Conservation (phyloP, 1,140 invertebrate genomes). For the Trachelipus rathkii region DNA sequence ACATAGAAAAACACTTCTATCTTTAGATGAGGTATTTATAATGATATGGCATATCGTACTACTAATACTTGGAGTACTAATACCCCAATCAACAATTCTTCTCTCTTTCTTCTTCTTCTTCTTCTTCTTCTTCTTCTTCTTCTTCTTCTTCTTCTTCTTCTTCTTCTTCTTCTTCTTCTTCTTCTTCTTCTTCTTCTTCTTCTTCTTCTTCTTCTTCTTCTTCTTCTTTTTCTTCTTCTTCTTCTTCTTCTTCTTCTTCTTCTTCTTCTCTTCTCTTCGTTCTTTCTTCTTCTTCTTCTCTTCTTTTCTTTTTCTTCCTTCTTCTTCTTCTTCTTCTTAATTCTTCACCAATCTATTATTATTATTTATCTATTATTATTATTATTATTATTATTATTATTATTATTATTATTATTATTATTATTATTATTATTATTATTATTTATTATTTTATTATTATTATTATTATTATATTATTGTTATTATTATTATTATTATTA, state of each 20-base stretch:
- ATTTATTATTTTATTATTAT: too few species aligned
- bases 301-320: not conserved
- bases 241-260: not conserved
- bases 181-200: not conserved
- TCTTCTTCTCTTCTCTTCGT: not conserved
- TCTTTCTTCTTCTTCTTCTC: too few species aligned
- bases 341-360: too few species aligned
- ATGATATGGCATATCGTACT: too few species aligned
- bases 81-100: too few species aligned
- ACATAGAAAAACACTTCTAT: constrained; percentile 25
- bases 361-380: too few species aligned
- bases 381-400: too few species aligned
- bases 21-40: constrained; percentile 26
- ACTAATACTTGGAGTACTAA: too few species aligned
- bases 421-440: not conserved
- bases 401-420: not conserved
- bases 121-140: not conserved
- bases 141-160: not conserved
- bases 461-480: too few species aligned
- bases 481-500: too few species aligned
- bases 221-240: not conserved
- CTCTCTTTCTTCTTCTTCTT: too few species aligned
- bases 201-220: too few species aligned
- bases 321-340: not conserved
- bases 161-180: not conserved